Conservation (phyloP, 2,888 invertebrate genomes). For the Dolichomitus sp. region DNA sequence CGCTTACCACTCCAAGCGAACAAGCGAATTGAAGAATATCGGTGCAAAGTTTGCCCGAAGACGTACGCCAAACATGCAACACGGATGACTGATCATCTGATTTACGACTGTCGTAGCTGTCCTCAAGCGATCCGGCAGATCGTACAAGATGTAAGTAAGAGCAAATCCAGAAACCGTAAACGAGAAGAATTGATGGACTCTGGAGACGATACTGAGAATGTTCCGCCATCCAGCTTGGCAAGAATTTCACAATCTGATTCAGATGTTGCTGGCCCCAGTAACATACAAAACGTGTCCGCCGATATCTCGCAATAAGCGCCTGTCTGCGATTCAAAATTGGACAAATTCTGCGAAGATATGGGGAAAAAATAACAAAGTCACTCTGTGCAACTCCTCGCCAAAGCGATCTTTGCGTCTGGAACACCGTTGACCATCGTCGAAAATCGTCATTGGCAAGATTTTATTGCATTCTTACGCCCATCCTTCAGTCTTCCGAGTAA, state of each 20-base stretch:
- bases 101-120: slow-evolving; percentile 26
- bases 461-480: slow-evolving; percentile 8
- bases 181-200: slow-evolving; percentile 17
- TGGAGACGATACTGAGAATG: slow-evolving; percentile 17
- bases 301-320: background rate
- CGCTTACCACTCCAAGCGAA: slow-evolving; percentile 16
- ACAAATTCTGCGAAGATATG: background rate
- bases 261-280: slow-evolving; percentile 8
- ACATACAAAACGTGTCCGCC: background rate
- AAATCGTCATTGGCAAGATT: slow-evolving; percentile 27
- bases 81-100: slow-evolving; percentile 14
- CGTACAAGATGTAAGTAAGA: slow-evolving; percentile 9
- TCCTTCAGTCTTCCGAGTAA: slow-evolving; percentile 13
- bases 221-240: slow-evolving; percentile 1
- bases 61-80: slow-evolving; percentile 36
- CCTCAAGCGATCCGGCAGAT: slow-evolving; percentile 21
- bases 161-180: slow-evolving; percentile 15
- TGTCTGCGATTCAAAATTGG: background rate
- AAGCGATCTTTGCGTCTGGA: slow-evolving; percentile 24
- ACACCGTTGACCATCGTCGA: slow-evolving; percentile 18
- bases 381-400: slow-evolving; percentile 10
- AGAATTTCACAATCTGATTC: background rate
- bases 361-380: slow-evolving; percentile 16
- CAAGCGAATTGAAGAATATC: slow-evolving; percentile 30
- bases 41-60: slow-evolving; percentile 22